Conservation (phyloP, 2,797 vertebrate genomes). For the Holocentrus rufus region DNA sequence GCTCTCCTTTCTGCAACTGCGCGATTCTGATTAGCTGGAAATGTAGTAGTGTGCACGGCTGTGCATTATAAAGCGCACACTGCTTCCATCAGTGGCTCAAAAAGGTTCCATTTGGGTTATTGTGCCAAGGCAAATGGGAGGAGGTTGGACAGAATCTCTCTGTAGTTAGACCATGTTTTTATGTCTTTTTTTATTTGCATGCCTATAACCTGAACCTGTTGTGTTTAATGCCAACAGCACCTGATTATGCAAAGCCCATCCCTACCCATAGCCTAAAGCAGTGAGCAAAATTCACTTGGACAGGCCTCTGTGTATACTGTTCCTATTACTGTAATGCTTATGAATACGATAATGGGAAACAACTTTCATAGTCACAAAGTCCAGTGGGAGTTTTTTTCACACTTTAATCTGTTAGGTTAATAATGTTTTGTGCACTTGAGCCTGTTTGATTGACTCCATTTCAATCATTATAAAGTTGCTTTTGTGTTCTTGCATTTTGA, state of each 20-base stretch:
- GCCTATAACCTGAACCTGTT: conserved; percentile 21
- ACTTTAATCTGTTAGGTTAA: background rate
- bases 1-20: conserved; percentile 82
- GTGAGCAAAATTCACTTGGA: conserved; percentile 10
- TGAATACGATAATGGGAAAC: background rate
- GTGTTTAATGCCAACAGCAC: conserved; percentile 26
- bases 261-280: conserved; percentile 8
- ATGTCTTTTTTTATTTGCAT: conserved; percentile 34
- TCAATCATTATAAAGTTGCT: conserved; percentile 4
- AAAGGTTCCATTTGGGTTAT: conserved; percentile 77
- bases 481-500: background rate
- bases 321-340: background rate
- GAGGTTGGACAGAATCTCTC: conserved; percentile 47
- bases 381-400: background rate
- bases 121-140: conserved; percentile 69
- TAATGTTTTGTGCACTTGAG: background rate
- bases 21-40: conserved; percentile 82
- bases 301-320: background rate
- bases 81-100: conserved; percentile 73
- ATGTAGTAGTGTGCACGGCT: conserved; percentile 77
- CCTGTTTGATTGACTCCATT: background rate
- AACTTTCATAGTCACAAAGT: background rate
- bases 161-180: conserved; percentile 49
- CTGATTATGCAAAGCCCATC: conserved; percentile 26
- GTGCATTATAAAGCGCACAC: conserved; percentile 74